These are phyloP conservation scores for Alouatta palliata DNA, from an alignment of 2,113 vertebrate species.

Conservation along the genomic window DNA sequence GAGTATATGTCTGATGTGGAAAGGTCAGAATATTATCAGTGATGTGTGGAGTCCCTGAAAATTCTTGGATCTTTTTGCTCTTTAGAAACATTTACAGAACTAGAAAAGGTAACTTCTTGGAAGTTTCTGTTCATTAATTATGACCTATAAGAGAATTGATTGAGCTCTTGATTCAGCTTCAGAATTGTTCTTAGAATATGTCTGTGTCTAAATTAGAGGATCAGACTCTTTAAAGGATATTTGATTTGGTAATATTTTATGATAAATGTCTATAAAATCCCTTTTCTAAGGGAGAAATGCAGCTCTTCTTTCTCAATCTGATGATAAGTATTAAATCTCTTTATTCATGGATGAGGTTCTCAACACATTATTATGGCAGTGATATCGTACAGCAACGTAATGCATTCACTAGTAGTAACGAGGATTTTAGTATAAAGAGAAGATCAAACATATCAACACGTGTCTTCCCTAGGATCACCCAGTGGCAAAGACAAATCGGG, in stretches of 20 bases:
- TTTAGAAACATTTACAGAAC: not conserved
- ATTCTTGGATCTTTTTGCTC: not conserved
- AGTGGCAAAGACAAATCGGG: not conserved
- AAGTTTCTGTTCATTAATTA: constrained; percentile 32
- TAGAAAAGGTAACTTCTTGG: not conserved
- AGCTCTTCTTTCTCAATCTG: not conserved
- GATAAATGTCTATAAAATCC: not conserved
- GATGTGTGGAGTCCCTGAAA: not conserved
- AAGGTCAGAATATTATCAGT: not conserved
- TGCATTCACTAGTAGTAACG: not conserved
- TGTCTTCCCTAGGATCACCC: not conserved
- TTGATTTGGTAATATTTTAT: not conserved
- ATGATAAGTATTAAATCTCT: not conserved
- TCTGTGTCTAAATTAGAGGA: not conserved
- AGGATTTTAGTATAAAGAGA: not conserved
- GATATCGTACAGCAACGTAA: not conserved
- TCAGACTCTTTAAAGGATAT: not conserved
- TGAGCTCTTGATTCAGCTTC: not conserved
- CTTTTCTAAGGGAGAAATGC: not conserved
- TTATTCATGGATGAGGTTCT: not conserved
- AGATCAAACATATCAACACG: not conserved
- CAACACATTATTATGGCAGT: not conserved
- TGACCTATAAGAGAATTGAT: not conserved
- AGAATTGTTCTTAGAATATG: constrained; percentile 1
- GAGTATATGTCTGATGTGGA: not conserved